Conservation (phyloP, 1,140 invertebrate species). For the Venturia canescens region DNA sequence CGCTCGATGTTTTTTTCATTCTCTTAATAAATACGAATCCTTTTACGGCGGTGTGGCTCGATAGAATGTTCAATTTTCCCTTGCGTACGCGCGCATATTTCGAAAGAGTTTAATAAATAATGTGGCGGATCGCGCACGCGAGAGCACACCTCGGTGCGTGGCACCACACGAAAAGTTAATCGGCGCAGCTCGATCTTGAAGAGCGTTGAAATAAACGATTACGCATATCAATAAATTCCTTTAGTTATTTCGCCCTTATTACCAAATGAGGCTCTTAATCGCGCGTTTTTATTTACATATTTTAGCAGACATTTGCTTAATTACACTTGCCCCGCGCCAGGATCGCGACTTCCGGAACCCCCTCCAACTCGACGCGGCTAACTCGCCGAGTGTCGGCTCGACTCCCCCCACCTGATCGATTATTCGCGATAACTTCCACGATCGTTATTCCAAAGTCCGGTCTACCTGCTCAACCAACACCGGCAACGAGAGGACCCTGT, state of each 20-base stretch:
- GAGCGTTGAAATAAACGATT: neutral
- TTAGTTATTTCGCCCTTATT: neutral
- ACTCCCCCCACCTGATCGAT: neutral
- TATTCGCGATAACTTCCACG: neutral
- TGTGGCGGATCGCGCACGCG: neutral
- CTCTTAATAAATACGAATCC: neutral
- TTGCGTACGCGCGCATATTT: neutral
- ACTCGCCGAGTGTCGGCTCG: neutral
- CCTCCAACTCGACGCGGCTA: neutral
- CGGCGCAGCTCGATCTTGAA: neutral
- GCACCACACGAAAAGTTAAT: neutral
- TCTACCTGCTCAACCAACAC: neutral
- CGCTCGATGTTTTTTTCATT: neutral
- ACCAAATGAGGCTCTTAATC: too few species aligned
- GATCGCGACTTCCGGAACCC: neutral
- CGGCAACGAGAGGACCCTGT: too few species aligned
- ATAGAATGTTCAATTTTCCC: slow-evolving; percentile 1
- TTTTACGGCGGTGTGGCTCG: neutral
- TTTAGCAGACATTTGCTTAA: too few species aligned
- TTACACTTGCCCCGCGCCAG: neutral
- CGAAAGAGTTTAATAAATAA: neutral
- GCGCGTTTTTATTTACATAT: too few species aligned
- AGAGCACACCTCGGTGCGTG: too few species aligned
- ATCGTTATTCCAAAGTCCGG: neutral
- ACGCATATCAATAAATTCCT: neutral